Percentiles rank a stretch among this genome's conserved stretches.
Evolutionary conservation across 2,888 invertebrate species (phyloP).

Genomic region (Papilio demoleus): DNA sequence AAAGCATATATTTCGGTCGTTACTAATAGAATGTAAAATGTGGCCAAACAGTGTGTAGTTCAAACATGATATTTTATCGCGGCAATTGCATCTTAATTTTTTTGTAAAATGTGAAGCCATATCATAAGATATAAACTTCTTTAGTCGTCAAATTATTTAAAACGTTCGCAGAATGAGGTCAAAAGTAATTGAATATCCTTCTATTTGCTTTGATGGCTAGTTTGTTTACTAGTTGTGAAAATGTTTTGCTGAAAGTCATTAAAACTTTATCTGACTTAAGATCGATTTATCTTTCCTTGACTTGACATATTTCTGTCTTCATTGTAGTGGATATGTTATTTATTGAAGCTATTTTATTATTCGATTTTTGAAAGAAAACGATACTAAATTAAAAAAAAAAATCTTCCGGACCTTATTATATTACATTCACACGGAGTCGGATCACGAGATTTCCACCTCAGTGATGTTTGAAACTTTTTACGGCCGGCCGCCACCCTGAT

Average conservation of each 20-base stretch:
- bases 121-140: not conserved
- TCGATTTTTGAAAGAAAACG: too few species aligned
- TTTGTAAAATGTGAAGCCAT: not conserved
- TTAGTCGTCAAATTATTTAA: not conserved
- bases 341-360: not conserved
- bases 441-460: too few species aligned
- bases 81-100: not conserved
- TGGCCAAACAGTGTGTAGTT: too few species aligned
- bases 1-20: too few species aligned
- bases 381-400: too few species aligned
- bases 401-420: too few species aligned
- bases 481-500: too few species aligned
- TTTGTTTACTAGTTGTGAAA: constrained; percentile 24
- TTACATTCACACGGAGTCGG: too few species aligned
- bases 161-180: constrained; percentile 8
- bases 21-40: too few species aligned
- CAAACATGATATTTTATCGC: too few species aligned
- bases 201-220: not conserved
- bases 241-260: constrained; percentile 21
- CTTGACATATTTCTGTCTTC: constrained; percentile 16
- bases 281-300: constrained; percentile 16
- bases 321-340: constrained; percentile 1
- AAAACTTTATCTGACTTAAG: constrained; percentile 17
- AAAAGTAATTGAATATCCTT: constrained; percentile 7
- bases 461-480: too few species aligned